Evolutionary conservation across 2,888 invertebrate genomes (phyloP).

Genomic region (Amorpha juglandis): DNA sequence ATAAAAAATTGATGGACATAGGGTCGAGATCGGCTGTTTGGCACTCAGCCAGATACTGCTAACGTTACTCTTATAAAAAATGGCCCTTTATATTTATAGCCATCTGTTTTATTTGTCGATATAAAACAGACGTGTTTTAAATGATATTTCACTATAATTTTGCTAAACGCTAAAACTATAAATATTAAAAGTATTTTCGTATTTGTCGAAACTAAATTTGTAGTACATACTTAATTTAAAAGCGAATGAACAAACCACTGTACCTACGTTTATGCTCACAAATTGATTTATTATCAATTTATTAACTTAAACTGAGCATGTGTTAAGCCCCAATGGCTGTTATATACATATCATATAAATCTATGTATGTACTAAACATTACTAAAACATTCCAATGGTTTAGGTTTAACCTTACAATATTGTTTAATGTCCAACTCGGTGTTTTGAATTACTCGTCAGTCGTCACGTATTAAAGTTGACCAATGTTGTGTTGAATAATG

Average conservation of each 20-base stretch:
- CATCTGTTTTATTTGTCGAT: slow-evolving; percentile 41
- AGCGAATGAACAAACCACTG: neutral
- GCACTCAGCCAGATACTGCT: slow-evolving; percentile 68
- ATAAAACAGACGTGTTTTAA: slow-evolving; percentile 36
- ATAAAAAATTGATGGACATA: slow-evolving; percentile 59
- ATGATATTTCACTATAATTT: slow-evolving; percentile 38
- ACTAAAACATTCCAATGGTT: slow-evolving; percentile 11
- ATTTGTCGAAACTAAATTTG: neutral
- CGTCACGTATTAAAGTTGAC: slow-evolving; percentile 56
- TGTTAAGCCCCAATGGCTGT: too few relatives aligned
- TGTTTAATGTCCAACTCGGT: slow-evolving; percentile 41
- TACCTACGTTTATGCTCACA: neutral
- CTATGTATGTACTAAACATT: too few relatives aligned
- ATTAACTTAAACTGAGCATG: too few relatives aligned
- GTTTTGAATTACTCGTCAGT: slow-evolving; percentile 58
- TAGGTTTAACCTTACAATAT: slow-evolving; percentile 19
- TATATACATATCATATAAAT: too few relatives aligned
- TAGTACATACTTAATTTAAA: too few relatives aligned
- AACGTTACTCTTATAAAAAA: slow-evolving; percentile 65
- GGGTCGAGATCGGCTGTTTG: slow-evolving; percentile 62
- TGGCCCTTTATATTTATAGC: slow-evolving; percentile 50
- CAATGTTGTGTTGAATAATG: slow-evolving; percentile 63
- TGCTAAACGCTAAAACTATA: neutral
- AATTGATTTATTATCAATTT: too few relatives aligned
- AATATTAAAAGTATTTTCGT: neutral